A percentile compares a stretch with the other conserved stretches of the same genome.
These are phyloP conservation scores for Apodemia zela DNA, from an alignment of 2,888 invertebrate species.

Conservation along the genomic window DNA sequence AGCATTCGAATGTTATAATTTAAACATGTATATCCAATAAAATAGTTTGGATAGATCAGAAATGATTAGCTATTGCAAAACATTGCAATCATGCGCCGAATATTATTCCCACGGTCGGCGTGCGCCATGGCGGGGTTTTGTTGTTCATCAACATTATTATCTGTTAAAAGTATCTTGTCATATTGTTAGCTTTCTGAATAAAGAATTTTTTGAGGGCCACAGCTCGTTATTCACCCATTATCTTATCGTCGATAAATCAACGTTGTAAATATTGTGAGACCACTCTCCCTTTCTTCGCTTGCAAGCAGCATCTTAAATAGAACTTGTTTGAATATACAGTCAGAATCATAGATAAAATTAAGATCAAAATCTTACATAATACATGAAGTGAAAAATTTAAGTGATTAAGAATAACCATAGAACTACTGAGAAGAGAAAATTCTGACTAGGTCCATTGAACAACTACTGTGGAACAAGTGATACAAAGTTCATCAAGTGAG, in stretches of 20 bases:
- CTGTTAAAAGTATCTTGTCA: constrained; percentile 79
- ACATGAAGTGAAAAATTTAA: too few species aligned
- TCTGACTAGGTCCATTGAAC: too few species aligned
- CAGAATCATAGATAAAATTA: not conserved
- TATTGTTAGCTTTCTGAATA: constrained; percentile 76
- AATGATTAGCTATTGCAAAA: constrained; percentile 67
- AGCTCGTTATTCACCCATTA: constrained; percentile 58
- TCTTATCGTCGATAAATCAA: constrained; percentile 73
- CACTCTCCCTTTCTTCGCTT: constrained; percentile 41
- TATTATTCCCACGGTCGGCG: constrained; percentile 73
- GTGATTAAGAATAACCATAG: too few species aligned
- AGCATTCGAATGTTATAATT: constrained; percentile 25
- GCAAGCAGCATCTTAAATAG: constrained; percentile 27
- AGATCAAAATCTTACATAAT: not conserved
- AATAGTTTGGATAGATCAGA: constrained; percentile 35
- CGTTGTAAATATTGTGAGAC: constrained; percentile 65
- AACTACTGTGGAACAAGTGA: too few species aligned
- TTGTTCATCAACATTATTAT: constrained; percentile 78
- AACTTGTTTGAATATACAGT: constrained; percentile 12
- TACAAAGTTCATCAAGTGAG: too few species aligned
- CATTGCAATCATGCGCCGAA: constrained; percentile 59
- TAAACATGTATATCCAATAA: constrained; percentile 27
- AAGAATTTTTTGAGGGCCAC: constrained; percentile 58
- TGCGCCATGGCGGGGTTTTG: constrained; percentile 52
- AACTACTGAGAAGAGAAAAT: too few species aligned